phyloP scores from a whole-genome alignment of 1,140 invertebrate genomes.

The Cataglyphis hispanica region DNA sequence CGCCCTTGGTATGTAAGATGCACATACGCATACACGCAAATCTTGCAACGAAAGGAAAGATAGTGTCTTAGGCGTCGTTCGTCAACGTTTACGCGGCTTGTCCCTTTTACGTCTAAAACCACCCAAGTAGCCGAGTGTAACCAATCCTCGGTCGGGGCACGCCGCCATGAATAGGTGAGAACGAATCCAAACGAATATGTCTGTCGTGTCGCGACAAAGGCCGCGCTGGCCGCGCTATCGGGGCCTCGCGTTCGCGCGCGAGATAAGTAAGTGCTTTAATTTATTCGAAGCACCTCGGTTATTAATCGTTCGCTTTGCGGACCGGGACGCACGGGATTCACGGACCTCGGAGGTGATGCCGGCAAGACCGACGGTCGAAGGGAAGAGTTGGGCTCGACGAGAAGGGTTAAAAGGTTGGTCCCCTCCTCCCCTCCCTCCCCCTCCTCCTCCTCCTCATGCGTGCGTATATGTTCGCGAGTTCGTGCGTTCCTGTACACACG shows the following conservation, averaged over 20 bases:
- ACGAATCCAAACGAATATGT: conserved; percentile 76
- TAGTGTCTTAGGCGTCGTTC: conserved; percentile 34
- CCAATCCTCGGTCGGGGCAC: conserved; percentile 62
- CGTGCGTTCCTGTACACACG: conserved; percentile 35
- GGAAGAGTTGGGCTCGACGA: conserved; percentile 4
- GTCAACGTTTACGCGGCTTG: conserved; percentile 40
- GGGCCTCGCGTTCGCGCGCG: conserved; percentile 76
- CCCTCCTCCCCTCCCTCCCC: background rate
- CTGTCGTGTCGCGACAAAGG: conserved; percentile 77
- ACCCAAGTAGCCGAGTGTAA: conserved; percentile 75
- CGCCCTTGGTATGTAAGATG: background rate
- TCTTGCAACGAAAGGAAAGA: conserved; percentile 7
- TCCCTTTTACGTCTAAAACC: conserved; percentile 63
- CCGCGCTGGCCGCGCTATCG: conserved; percentile 80
- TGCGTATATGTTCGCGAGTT: conserved; percentile 1
- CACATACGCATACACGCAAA: background rate
- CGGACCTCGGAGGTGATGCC: conserved; percentile 27
- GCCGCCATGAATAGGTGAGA: conserved; percentile 74
- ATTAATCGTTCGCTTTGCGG: conserved; percentile 83
- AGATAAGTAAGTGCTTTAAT: conserved; percentile 85
- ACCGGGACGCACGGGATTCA: conserved; percentile 2
- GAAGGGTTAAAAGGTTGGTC: conserved; percentile 65
- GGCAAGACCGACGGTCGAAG: conserved; percentile 47
- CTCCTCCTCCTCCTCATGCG: conserved; percentile 9
- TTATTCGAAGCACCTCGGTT: conserved; percentile 86